A percentile compares a stretch with the other conserved stretches of the same genome.
These are phyloP conservation scores for Nanger granti DNA, from an alignment of 2,113 vertebrate genomes.

Conservation along the genomic window DNA sequence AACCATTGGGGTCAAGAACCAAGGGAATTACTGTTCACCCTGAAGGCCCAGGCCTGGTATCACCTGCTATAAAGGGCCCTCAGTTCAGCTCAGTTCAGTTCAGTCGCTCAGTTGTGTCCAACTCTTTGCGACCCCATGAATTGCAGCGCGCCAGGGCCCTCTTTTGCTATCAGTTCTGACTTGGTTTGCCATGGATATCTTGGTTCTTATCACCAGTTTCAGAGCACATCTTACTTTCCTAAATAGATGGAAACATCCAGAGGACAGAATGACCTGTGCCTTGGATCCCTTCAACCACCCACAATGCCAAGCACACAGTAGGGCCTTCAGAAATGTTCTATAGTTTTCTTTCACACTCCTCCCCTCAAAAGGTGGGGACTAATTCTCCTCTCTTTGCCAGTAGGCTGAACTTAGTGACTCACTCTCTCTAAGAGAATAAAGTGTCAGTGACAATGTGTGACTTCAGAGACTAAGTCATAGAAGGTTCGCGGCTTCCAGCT, in stretches of 20 bases:
- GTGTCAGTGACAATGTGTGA: neutral
- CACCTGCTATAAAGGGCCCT: neutral
- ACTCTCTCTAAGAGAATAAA: neutral
- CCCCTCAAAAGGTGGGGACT: neutral
- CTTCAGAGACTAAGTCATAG: neutral
- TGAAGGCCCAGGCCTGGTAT: neutral
- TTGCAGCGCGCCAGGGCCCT: neutral
- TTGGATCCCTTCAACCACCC: neutral
- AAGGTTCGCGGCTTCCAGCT: neutral
- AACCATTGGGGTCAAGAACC: neutral
- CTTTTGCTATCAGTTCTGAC: neutral
- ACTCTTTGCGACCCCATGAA: no score
- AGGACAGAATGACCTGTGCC: neutral
- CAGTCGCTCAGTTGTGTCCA: no score
- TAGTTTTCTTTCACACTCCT: neutral
- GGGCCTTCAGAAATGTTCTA: neutral
- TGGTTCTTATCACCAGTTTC: neutral
- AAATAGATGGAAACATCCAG: neutral
- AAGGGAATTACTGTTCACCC: neutral
- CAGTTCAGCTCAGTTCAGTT: no score
- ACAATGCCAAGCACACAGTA: neutral
- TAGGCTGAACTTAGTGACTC: neutral
- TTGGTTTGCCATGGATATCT: neutral
- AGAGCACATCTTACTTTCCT: neutral
- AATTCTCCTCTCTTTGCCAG: neutral